These are phyloP conservation scores for Drosophila greeni DNA, from an alignment of 2,888 invertebrate species.

Conservation along the genomic window DNA sequence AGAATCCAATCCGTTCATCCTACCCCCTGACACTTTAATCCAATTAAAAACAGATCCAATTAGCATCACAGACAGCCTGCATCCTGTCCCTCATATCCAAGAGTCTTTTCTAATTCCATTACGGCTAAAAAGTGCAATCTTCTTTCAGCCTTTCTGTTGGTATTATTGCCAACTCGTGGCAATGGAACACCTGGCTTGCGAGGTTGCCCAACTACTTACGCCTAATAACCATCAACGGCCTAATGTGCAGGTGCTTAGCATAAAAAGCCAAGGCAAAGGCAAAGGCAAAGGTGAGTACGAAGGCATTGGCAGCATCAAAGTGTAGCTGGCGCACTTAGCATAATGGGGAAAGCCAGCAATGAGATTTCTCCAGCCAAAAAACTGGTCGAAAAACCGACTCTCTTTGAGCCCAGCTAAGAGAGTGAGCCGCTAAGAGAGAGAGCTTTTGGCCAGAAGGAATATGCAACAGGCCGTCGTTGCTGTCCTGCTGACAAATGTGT, in stretches of 20 bases:
- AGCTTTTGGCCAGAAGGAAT: conserved; percentile 7
- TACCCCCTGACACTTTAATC: conserved; percentile 47
- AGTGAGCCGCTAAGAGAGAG: conserved; percentile 5
- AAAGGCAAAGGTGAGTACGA: neutral
- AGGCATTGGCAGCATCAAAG: conserved; percentile 58
- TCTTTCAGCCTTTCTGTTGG: conserved; percentile 13
- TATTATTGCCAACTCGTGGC: conserved; percentile 31
- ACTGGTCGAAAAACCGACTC: conserved; percentile 58
- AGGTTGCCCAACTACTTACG: conserved; percentile 45
- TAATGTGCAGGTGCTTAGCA: conserved; percentile 65
- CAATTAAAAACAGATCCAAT: conserved; percentile 62
- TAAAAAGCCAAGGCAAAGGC: conserved; percentile 43
- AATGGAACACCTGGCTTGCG: conserved; percentile 21
- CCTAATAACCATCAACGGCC: conserved; percentile 58
- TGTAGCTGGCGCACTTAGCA: conserved; percentile 61
- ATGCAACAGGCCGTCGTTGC: conserved; percentile 62
- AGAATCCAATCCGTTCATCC: conserved; percentile 35
- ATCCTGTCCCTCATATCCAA: conserved; percentile 27
- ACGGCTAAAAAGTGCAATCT: conserved; percentile 32
- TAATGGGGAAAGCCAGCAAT: conserved; percentile 49
- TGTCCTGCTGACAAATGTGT: conserved; percentile 57
- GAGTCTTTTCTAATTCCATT: conserved; percentile 51
- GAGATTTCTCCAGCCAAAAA: conserved; percentile 43
- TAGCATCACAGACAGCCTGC: conserved; percentile 51
- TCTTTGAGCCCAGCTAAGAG: conserved; percentile 23